Base-by-base conservation (phyloP, 1,140 invertebrate genomes). In the Lordiphosa clarofinis region DNA sequence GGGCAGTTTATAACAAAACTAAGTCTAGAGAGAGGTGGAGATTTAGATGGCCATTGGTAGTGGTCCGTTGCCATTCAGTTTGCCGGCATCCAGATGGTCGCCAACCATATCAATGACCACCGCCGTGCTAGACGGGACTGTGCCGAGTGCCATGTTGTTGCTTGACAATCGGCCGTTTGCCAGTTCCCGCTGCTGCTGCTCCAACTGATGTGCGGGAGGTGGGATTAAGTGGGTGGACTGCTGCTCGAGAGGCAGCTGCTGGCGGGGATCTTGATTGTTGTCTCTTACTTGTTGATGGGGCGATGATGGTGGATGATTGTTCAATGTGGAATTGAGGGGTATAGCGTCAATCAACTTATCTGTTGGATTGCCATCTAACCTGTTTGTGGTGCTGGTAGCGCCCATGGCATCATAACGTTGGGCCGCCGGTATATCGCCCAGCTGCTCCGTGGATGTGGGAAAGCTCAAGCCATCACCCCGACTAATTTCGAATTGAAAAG, bases 361-460 rank as follows among this genome's bases (percentile, higher is more conserved):
- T 87, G 78, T 72, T 13, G 74, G 62, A 50, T 76, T 60, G 42
- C 60, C 66, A 56, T 87, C 94, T 95, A 93, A 96, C 94, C 95
- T 82, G 72, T 40, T 67, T 12, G 93, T 56, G 39, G 42, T 56
- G 39, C 39, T 92, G 82, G 95, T 96, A 90, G 92, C 94, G 89
- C 95, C 96, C 95, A 97, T 96, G 69, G 96, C 96, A 91, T 96
- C 93, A 93, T 97, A 97, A 78, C 75, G 88, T 91, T 92, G 74
- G 89, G n/a, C n/a, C n/a, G 86, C 81, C 24, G 49, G 39, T 89
- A 88, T 75, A 10, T 39, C 43, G 13, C 76, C 93, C 88, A 94
- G 93, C 67, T 93, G 92, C 57, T 95, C 93, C 87, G 94, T 94
- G 67, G 95, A 92, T 88, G 95, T 94, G 65, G 95, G 94, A 92